Percentiles rank a stretch among this genome's conserved stretches.
These are phyloP conservation scores for Gorsachius magnificus DNA, from an alignment of 2,797 vertebrate species.

Conservation along the genomic window DNA sequence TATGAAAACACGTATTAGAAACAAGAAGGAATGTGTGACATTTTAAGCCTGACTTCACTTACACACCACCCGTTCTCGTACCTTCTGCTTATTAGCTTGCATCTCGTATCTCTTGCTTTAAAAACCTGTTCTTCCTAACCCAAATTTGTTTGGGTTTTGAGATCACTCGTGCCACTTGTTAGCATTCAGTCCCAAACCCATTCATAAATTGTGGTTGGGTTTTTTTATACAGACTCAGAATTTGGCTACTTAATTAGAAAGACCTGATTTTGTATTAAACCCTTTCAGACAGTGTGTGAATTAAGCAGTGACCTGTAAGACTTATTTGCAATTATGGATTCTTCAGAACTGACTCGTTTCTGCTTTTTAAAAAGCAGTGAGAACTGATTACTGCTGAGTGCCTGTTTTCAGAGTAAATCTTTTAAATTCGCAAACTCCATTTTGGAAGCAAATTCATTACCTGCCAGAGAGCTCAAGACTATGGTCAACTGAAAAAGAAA, in stretches of 20 bases:
- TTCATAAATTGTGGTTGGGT: not conserved
- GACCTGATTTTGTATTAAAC: not conserved
- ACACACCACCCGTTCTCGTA: not conserved
- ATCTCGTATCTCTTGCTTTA: not conserved
- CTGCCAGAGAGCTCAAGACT: not conserved
- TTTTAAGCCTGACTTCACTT: not conserved
- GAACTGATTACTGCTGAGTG: not conserved
- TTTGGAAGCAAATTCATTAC: not conserved
- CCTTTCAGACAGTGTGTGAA: not conserved
- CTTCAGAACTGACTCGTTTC: not conserved
- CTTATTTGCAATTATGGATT: not conserved
- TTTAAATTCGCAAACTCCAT: not conserved
- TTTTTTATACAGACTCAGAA: not conserved
- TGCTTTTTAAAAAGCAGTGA: not conserved
- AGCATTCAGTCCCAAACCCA: not conserved
- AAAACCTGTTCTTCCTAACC: not conserved
- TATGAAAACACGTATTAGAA: not conserved
- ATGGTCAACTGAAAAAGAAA: not conserved
- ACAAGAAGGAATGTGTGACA: not conserved
- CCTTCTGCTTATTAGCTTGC: not conserved
- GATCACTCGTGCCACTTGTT: not conserved
- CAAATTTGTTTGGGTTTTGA: not conserved
- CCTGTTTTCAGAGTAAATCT: not conserved
- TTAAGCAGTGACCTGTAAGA: not conserved
- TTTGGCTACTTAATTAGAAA: not conserved